A percentile compares a stretch with the other conserved stretches of the same genome.
Conservation (phyloP, 2,888 invertebrate genomes). For the Synanthedon tipuliformis region DNA sequence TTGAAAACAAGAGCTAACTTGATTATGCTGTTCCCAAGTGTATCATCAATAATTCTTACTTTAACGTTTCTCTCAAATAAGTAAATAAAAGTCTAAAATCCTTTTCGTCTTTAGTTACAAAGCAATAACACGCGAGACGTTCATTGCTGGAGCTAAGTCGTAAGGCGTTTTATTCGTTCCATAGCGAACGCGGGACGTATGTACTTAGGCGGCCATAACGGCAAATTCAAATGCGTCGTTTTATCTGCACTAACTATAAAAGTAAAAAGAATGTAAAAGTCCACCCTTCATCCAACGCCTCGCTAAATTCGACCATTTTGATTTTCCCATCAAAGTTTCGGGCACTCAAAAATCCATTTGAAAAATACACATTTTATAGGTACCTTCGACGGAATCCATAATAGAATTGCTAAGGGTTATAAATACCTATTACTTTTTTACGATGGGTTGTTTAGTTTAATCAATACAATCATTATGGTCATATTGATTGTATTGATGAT, state of each 20-base stretch:
- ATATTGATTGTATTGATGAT: no score
- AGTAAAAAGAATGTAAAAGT: slow-evolving; percentile 51
- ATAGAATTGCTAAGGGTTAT: slow-evolving; percentile 38
- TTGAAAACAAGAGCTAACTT: no score
- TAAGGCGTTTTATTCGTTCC: slow-evolving; percentile 12
- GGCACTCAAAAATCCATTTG: slow-evolving; percentile 70
- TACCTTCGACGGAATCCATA: slow-evolving; percentile 16
- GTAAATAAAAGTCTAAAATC: no score
- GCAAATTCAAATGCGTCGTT: slow-evolving; percentile 50
- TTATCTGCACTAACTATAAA: slow-evolving; percentile 54
- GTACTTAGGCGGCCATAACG: slow-evolving; percentile 18
- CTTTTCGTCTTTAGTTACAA: not conserved
- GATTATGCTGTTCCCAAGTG: no score
- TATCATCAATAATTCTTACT: no score
- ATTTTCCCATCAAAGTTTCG: slow-evolving; percentile 61
- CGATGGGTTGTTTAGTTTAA: no score
- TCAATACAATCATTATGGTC: no score
- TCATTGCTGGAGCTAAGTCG: slow-evolving; percentile 4
- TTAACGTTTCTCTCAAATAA: no score
- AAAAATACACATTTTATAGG: slow-evolving; percentile 49
- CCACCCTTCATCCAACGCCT: slow-evolving; percentile 33
- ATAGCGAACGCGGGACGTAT: slow-evolving; percentile 15
- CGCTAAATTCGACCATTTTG: slow-evolving; percentile 60
- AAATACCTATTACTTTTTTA: no score
- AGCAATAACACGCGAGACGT: not conserved